These are phyloP conservation scores for Peromyscus attwateri DNA, from an alignment of 2,797 vertebrate species.

Conservation along the genomic window DNA sequence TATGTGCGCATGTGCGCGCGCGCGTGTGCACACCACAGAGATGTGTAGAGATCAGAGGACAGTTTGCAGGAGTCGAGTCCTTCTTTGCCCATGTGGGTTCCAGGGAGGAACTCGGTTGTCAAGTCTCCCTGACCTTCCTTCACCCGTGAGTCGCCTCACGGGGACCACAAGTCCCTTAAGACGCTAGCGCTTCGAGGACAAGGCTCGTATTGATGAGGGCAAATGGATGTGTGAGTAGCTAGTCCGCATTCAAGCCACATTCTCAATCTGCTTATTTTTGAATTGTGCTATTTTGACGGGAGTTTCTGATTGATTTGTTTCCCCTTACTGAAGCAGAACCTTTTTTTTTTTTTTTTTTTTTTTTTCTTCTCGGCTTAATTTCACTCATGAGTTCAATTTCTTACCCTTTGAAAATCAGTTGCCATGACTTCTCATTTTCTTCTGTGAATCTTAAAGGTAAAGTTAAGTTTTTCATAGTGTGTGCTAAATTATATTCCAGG, in stretches of 20 bases:
- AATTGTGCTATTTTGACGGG: slow-evolving; percentile 20
- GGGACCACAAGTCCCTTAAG: background rate
- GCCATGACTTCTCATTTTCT: slow-evolving; percentile 26
- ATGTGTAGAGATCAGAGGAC: background rate
- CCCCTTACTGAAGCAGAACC: background rate
- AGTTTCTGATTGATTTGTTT: slow-evolving; percentile 35
- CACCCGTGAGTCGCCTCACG: background rate
- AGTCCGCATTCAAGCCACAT: background rate
- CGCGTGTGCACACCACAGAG: background rate
- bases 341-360: background rate
- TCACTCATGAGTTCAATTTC: background rate
- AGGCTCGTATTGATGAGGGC: background rate
- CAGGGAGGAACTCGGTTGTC: too few relatives aligned
- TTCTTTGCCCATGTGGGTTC: background rate
- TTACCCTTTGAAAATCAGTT: background rate
- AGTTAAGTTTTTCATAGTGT: background rate
- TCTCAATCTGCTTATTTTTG: slow-evolving; percentile 18
- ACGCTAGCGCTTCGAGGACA: background rate
- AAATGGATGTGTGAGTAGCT: background rate
- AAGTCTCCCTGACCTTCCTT: background rate
- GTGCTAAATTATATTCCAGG: slow-evolving; percentile 14
- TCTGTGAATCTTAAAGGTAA: slow-evolving; percentile 35
- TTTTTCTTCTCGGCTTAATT: background rate
- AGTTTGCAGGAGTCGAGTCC: background rate
- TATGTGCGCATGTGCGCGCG: fast-evolving